Percentiles rank a stretch among this genome's conserved stretches.
These are phyloP conservation scores for Timandra comae DNA, from an alignment of 2,888 invertebrate species.

Conservation along the genomic window DNA sequence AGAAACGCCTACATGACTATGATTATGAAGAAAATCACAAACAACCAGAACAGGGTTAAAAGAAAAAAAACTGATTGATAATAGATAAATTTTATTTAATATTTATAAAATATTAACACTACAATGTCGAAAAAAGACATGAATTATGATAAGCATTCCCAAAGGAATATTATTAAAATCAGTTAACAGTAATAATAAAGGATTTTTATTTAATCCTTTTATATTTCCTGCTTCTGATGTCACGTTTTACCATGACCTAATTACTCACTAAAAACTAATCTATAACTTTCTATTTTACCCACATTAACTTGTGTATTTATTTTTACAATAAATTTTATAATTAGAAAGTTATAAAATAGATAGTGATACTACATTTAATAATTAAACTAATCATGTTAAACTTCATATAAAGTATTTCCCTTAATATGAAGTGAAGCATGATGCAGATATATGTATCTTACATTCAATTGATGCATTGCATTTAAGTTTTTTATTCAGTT, in stretches of 20 bases:
- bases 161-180: constrained; percentile 44
- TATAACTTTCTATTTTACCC: not conserved
- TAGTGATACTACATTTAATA: constrained; percentile 44
- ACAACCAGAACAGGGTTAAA: constrained; percentile 57
- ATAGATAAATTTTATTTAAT: constrained; percentile 32
- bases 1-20: constrained; percentile 50
- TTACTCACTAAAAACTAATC: constrained; percentile 10
- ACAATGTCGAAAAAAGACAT: constrained; percentile 70
- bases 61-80: constrained; percentile 38
- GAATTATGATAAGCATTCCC: constrained; percentile 52
- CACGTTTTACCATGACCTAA: constrained; percentile 40
- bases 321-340: constrained; percentile 4
- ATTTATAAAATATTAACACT: constrained; percentile 50
- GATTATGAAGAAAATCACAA: constrained; percentile 56
- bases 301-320: too few species aligned
- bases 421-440: constrained; percentile 47
- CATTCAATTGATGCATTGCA: constrained; percentile 74
- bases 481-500: constrained; percentile 66
- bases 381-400: constrained; percentile 43
- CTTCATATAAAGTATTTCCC: constrained; percentile 30
- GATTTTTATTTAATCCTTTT: constrained; percentile 22
- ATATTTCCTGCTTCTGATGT: constrained; percentile 40
- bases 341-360: constrained; percentile 7
- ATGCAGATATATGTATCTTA: constrained; percentile 73
- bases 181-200: constrained; percentile 39